These are phyloP conservation scores for Pterophyllum scalare DNA, from an alignment of 2,113 vertebrate genomes.

Conservation along the genomic window DNA sequence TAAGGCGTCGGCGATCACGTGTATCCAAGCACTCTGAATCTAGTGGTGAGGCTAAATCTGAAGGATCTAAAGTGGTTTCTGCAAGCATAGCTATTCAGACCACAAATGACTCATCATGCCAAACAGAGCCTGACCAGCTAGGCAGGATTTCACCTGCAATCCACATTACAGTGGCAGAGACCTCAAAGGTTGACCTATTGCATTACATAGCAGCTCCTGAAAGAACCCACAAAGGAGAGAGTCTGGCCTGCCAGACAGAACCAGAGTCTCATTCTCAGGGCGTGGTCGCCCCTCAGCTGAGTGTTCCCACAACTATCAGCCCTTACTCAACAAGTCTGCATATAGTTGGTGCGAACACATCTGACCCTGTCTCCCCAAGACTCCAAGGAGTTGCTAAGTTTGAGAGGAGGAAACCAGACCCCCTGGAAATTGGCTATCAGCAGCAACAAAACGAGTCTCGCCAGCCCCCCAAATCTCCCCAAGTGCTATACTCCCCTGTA, in stretches of 20 bases:
- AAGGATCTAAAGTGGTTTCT: constrained; percentile 79
- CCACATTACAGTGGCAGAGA: constrained; percentile 92
- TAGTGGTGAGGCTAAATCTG: constrained; percentile 84
- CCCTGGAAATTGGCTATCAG: constrained; percentile 95
- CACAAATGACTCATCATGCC: constrained; percentile 94
- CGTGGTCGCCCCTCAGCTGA: constrained; percentile 88
- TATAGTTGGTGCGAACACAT: constrained; percentile 86
- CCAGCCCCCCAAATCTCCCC: constrained; percentile 95
- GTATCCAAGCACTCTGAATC: constrained; percentile 90
- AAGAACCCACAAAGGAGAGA: constrained; percentile 93
- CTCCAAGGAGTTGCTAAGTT: constrained; percentile 88
- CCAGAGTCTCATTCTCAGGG: constrained; percentile 89
- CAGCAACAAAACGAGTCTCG: constrained; percentile 89
- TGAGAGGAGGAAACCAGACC: constrained; percentile 95
- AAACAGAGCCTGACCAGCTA: constrained; percentile 93
- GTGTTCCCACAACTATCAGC: constrained; percentile 90
- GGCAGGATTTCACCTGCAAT: constrained; percentile 94
- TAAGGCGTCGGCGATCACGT: constrained; percentile 90
- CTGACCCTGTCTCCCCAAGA: constrained; percentile 80
- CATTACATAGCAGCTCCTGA: constrained; percentile 97
- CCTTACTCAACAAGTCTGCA: constrained; percentile 94
- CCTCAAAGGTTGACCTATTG: constrained; percentile 91
- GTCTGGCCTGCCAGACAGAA: constrained; percentile 97
- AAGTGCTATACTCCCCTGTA: constrained; percentile 97
- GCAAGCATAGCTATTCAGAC: constrained; percentile 96